phyloP scores from a whole-genome alignment of 1,140 invertebrate species.

The Leptinotarsa defecta region DNA sequence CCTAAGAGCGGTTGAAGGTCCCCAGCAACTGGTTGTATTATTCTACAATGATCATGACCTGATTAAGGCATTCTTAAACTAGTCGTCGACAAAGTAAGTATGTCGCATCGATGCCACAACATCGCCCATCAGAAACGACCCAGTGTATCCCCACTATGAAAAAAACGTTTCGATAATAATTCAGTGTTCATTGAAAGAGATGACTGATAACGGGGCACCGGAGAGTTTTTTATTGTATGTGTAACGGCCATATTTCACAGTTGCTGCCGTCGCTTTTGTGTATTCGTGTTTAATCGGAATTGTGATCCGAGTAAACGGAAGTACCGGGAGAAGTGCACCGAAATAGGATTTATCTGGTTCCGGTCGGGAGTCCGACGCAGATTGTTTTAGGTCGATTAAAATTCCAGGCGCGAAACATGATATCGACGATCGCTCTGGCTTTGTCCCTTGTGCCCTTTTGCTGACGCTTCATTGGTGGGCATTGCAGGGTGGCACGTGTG shows the following conservation, averaged over 20 bases:
- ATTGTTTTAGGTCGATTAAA: conserved; percentile 53
- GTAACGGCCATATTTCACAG: conserved; percentile 28
- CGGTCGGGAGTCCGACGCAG: conserved; percentile 44
- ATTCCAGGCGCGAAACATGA: conserved; percentile 45
- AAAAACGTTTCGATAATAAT: conserved; percentile 3
- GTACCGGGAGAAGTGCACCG: conserved; percentile 44
- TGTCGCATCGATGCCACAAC: neutral
- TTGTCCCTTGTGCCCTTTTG: conserved; percentile 36
- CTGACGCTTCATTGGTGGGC: conserved; percentile 17
- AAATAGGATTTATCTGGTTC: conserved; percentile 51
- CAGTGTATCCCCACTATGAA: neutral
- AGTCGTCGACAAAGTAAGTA: neutral
- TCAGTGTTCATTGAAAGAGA: conserved; percentile 18
- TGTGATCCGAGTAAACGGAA: conserved; percentile 47
- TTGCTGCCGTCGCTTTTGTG: conserved; percentile 41
- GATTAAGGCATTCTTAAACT: neutral
- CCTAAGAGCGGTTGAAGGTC: too few relatives aligned
- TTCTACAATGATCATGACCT: neutral
- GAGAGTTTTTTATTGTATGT: conserved; percentile 27
- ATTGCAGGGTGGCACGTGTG: neutral
- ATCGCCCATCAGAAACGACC: neutral
- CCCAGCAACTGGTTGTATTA: too few relatives aligned
- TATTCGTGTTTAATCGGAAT: conserved; percentile 43
- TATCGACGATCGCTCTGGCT: conserved; percentile 32
- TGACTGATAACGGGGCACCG: conserved; percentile 16